Percentiles rank a stretch among this genome's conserved stretches.
These are phyloP conservation scores for Bimastos eiseni DNA, from an alignment of 2,888 invertebrate species.

Conservation along the genomic window DNA sequence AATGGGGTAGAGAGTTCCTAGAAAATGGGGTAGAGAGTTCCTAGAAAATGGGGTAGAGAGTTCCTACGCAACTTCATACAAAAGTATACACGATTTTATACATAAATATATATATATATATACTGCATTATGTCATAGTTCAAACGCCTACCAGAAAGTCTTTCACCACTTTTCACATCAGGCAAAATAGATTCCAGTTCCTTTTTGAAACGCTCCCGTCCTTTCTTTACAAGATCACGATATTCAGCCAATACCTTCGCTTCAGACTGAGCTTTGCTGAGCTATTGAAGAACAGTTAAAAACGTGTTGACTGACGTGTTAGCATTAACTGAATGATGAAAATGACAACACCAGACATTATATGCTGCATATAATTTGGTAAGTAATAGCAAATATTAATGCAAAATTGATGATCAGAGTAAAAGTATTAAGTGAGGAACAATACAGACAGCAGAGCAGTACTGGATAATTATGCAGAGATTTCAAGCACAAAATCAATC, in stretches of 20 bases:
- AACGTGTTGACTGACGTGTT: not conserved
- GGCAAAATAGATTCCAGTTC: constrained; percentile 72
- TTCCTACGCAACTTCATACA: no score
- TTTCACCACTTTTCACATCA: constrained; percentile 68
- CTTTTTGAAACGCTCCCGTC: constrained; percentile 62
- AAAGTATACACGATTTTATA: no score
- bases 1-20: no score
- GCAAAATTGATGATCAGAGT: not conserved
- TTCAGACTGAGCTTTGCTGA: constrained; percentile 58
- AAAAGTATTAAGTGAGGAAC: not conserved
- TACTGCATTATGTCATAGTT: not conserved
- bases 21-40: no score
- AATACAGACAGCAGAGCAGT: not conserved
- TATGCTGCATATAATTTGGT: not conserved
- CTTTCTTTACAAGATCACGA: constrained; percentile 74
- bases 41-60: no score
- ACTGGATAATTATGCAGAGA: no score
- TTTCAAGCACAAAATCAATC: not conserved
- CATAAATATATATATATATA: no score
- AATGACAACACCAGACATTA: constrained; percentile 8
- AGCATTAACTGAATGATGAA: not conserved
- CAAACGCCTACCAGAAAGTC: constrained; percentile 19
- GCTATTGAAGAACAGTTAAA: not conserved
- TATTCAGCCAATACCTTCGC: constrained; percentile 74
- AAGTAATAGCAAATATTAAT: not conserved